A percentile compares a stretch with the other conserved stretches of the same genome.
Evolutionary conservation across 2,113 vertebrate species (phyloP).

Genomic region (Ophthalmolycus amberensis): DNA sequence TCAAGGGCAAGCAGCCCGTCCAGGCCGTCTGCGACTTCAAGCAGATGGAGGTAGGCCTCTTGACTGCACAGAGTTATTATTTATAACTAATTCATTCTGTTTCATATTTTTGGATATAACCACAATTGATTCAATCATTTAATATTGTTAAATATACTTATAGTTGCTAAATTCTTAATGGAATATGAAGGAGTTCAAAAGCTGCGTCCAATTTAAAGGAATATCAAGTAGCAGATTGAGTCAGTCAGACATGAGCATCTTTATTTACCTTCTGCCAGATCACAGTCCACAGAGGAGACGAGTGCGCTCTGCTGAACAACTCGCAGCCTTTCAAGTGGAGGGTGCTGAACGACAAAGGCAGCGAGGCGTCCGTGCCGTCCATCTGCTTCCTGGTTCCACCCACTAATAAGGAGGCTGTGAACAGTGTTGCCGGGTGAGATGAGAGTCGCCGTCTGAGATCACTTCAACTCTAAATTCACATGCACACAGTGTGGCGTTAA

Average conservation of each 20-base stretch:
- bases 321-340: conserved; percentile 90
- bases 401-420: conserved; percentile 91
- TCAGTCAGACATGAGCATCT: neutral
- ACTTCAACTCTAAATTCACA: neutral
- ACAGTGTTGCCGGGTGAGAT: conserved; percentile 85
- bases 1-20: conserved; percentile 84
- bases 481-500: neutral
- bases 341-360: conserved; percentile 82
- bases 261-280: conserved; percentile 80
- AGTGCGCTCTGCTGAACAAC: conserved; percentile 87
- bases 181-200: neutral
- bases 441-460: neutral
- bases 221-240: neutral
- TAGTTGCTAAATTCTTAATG: neutral
- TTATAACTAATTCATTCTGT: neutral
- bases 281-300: conserved; percentile 90
- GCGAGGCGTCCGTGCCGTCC: conserved; percentile 87
- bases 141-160: neutral
- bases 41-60: conserved; percentile 89
- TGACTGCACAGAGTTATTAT: neutral
- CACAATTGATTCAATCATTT: neutral
- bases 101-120: neutral
- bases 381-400: conserved; percentile 93
- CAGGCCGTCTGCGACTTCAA: conserved; percentile 96
- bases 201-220: neutral